Conservation (phyloP, 1,140 invertebrate genomes). For the Calliopsis andreniformis region DNA sequence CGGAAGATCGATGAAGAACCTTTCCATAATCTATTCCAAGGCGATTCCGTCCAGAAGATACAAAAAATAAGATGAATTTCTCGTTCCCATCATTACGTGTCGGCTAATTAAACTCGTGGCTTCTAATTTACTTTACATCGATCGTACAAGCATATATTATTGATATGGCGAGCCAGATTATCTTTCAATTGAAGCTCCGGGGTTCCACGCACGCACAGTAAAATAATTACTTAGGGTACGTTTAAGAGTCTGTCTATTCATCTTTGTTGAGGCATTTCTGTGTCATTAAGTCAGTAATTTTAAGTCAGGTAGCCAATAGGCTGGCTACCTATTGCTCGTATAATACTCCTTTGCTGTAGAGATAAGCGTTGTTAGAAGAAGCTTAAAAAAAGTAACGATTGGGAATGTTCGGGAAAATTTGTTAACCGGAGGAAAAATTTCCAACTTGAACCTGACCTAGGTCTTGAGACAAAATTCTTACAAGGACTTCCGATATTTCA, state of each 20-base stretch:
- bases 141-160: slow-evolving; percentile 4
- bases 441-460: no score
- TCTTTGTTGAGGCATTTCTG: background rate
- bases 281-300: no score
- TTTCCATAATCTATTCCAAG: background rate
- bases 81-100: slow-evolving; percentile 7
- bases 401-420: no score
- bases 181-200: slow-evolving; percentile 23
- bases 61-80: slow-evolving; percentile 38
- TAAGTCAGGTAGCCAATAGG: no score
- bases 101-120: background rate
- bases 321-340: no score
- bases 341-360: no score
- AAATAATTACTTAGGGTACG: slow-evolving; percentile 28
- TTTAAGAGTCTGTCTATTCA: background rate
- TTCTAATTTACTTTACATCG: slow-evolving; percentile 8
- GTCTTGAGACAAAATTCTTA: no score
- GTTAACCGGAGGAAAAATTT: no score
- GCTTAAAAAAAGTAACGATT: no score
- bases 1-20: background rate
- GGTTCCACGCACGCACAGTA: background rate
- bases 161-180: slow-evolving; percentile 21
- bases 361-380: no score
- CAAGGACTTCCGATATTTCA: no score
- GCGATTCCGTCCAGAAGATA: background rate